Percentiles rank a stretch among this genome's conserved stretches.
Evolutionary conservation across 1,140 invertebrate species (phyloP).

Genomic region (Papilio glaucus): DNA sequence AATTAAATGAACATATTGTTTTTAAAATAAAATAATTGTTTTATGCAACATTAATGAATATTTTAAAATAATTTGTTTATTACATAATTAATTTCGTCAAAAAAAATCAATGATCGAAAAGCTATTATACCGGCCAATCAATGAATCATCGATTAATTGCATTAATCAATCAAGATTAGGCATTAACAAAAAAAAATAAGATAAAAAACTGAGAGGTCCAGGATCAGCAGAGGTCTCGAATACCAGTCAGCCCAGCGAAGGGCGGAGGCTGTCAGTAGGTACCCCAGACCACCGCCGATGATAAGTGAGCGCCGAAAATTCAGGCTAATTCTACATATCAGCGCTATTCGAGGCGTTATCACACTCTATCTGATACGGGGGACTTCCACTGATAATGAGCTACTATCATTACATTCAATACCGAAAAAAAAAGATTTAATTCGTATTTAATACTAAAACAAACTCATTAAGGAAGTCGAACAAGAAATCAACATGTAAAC

Average conservation of each 20-base stretch:
- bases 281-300: conserved; percentile 82
- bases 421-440: neutral
- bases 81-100: neutral
- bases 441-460: neutral
- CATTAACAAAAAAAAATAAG: conserved; percentile 56
- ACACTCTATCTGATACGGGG: conserved; percentile 65
- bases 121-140: conserved; percentile 40
- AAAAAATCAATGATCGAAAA: conserved; percentile 29
- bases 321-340: conserved; percentile 59
- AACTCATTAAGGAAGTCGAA: neutral
- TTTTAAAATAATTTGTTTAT: no score
- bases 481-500: neutral
- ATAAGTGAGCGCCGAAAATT: conserved; percentile 64
- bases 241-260: conserved; percentile 72
- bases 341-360: conserved; percentile 58
- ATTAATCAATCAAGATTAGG: conserved; percentile 71
- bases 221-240: conserved; percentile 84
- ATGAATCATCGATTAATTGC: conserved; percentile 63
- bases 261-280: conserved; percentile 58
- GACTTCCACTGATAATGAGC: conserved; percentile 47
- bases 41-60: no score
- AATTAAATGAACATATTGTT: no score
- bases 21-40: no score
- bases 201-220: conserved; percentile 71
- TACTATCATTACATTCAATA: conserved; percentile 27